Percentiles rank a stretch among this genome's conserved stretches.
These are phyloP conservation scores for Tragelaphus strepsiceros DNA, from an alignment of 2,113 vertebrate species.

Conservation along the genomic window DNA sequence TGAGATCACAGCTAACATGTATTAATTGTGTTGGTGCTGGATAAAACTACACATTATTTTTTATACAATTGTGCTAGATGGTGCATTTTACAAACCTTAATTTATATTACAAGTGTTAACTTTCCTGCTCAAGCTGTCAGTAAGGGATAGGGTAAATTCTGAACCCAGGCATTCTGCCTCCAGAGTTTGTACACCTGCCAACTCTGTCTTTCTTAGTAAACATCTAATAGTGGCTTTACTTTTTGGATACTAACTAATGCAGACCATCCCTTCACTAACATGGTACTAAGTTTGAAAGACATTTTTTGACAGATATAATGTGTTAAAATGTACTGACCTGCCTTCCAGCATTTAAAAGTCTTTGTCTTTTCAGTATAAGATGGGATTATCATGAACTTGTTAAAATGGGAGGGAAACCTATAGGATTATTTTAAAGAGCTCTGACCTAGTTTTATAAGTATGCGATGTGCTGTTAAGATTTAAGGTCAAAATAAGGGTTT, in stretches of 20 bases:
- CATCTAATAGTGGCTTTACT: neutral
- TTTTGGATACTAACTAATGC: neutral
- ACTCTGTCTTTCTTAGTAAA: neutral
- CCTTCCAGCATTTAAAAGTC: slow-evolving; percentile 40
- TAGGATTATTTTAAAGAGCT: slow-evolving; percentile 46
- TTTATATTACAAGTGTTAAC: neutral
- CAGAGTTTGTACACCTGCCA: neutral
- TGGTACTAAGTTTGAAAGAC: slow-evolving; percentile 2
- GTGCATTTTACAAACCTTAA: neutral
- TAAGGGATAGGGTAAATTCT: neutral
- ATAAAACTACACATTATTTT: neutral
- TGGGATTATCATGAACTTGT: slow-evolving; percentile 41
- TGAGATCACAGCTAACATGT: neutral
- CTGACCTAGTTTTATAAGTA: slow-evolving; percentile 59
- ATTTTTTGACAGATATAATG: slow-evolving; percentile 44
- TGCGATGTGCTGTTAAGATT: slow-evolving; percentile 8
- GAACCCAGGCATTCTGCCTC: neutral
- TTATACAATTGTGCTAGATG: neutral
- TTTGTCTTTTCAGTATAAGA: slow-evolving; percentile 40
- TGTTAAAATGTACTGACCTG: slow-evolving; percentile 50
- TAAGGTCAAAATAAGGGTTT: slow-evolving; percentile 55
- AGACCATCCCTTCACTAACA: neutral
- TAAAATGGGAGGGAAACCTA: slow-evolving; percentile 56
- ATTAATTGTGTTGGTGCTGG: neutral
- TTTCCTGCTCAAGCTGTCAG: neutral